These are phyloP conservation scores for Orthosia cruda DNA, from an alignment of 2,888 invertebrate species.

Conservation along the genomic window DNA sequence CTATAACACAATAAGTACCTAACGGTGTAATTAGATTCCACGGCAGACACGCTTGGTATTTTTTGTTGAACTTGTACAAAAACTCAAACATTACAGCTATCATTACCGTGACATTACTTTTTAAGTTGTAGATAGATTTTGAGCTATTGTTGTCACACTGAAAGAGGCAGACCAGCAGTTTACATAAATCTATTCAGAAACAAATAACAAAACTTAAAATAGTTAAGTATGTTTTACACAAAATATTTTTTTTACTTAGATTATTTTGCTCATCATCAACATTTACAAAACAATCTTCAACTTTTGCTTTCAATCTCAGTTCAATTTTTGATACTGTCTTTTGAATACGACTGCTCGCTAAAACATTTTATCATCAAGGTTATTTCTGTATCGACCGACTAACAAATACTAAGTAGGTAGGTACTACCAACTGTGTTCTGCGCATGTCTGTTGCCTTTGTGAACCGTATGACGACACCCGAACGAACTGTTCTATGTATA, in stretches of 20 bases:
- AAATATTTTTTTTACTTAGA: neutral
- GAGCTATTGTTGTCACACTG: neutral
- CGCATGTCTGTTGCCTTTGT: constrained; percentile 49
- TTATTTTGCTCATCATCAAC: neutral
- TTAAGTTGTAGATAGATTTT: neutral
- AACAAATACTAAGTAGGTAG: constrained; percentile 5
- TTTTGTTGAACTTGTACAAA: neutral
- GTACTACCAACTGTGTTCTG: constrained; percentile 23
- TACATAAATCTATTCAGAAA: neutral
- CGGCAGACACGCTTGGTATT: neutral
- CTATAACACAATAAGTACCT: neutral
- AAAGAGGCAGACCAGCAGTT: neutral
- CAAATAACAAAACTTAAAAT: neutral
- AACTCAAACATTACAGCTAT: too few relatives aligned
- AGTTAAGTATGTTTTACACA: too few relatives aligned
- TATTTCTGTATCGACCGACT: constrained; percentile 58
- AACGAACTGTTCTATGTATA: neutral
- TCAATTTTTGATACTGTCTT: constrained; percentile 6
- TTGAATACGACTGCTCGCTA: constrained; percentile 8
- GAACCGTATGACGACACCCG: constrained; percentile 43
- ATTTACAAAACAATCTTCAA: constrained; percentile 5
- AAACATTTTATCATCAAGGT: constrained; percentile 43
- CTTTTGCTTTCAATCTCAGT: constrained; percentile 7
- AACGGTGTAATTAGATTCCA: constrained; percentile 9
- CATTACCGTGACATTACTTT: too few relatives aligned